Base-by-base conservation (phyloP, 2,888 invertebrate genomes). In the Melanophora roralis region DNA sequence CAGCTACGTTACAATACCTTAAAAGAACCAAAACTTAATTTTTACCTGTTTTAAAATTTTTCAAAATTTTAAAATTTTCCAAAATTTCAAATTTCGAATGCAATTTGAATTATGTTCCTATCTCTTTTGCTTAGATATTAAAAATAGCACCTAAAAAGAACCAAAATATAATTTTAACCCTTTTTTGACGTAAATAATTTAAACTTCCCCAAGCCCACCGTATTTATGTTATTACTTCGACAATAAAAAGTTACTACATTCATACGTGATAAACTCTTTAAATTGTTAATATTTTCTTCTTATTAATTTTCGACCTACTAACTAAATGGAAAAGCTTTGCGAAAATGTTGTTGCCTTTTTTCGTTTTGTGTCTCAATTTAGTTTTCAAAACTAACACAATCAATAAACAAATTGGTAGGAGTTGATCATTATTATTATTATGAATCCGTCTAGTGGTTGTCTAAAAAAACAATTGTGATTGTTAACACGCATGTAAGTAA, bases 401-500 rank as follows among this genome's bases (percentile, higher is more conserved):
- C 38, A 53, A 51, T 51, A 51, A 60, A 32, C 21, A 43, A 60
- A 60, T 27, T 60, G 45, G 49, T 57, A 55, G 47, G 40, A 53
- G 43, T 57, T 64, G 67, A 49, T 67, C 72, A 65, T 49, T 59
- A 38, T 64, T 60, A 49, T 67, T 78, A 65, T 49, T 59, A 38
- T 53, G 45, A 69, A 69, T 59, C 43, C 16, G 74, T 75, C 75
- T 80, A 49, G 55, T 67, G 55, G 62, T 27, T 76, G 76, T 72
- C 76, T 80, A 55, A 53, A 67, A n/a, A n/a, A 67, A 51, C 27
- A 65, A 34, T 68, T 59, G 36, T 34, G 38, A 47, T 12, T 32
- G 32, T 38, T 16, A 62, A 34, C 14, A 34, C 23, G 36, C 16
- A 14, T 43, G 32, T 14, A 34, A 36, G 49, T 36, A 14, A 14